Conservation (phyloP, 2,797 vertebrate genomes). For the Miichthys miiuy region DNA sequence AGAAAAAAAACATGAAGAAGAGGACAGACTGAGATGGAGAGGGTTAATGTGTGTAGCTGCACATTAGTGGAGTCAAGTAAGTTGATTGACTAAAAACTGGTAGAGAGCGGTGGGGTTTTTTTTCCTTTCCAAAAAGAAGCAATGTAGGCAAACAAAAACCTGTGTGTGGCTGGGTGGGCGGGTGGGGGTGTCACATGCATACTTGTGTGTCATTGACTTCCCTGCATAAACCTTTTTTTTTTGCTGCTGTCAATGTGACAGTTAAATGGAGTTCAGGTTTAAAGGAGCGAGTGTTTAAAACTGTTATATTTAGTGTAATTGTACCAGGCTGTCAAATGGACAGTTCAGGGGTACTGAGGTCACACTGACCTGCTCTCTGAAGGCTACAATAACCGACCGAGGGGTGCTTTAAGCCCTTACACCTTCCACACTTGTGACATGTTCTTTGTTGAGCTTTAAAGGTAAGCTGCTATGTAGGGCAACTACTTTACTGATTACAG, state of each 20-base stretch:
- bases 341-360: slow-evolving; percentile 56
- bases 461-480: slow-evolving; percentile 26
- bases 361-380: slow-evolving; percentile 63
- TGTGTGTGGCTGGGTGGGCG: slow-evolving; percentile 7
- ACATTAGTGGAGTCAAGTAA: slow-evolving; percentile 41
- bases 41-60: slow-evolving; percentile 44
- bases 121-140: slow-evolving; percentile 12
- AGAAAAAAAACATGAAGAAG: slow-evolving; percentile 19
- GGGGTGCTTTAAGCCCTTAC: slow-evolving; percentile 34
- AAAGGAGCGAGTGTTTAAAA: slow-evolving; percentile 72
- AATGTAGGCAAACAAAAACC: slow-evolving; percentile 58
- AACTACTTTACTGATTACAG: slow-evolving; percentile 26
- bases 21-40: slow-evolving; percentile 2
- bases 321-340: slow-evolving; percentile 59
- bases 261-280: slow-evolving; percentile 70
- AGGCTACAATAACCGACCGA: slow-evolving; percentile 28
- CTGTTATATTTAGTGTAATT: slow-evolving; percentile 67
- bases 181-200: slow-evolving; percentile 46
- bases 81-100: slow-evolving; percentile 36
- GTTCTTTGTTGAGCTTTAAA: slow-evolving; percentile 45
- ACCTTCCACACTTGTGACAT: slow-evolving; percentile 22
- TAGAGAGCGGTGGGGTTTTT: slow-evolving; percentile 16
- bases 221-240: slow-evolving; percentile 59
- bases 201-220: slow-evolving; percentile 49
- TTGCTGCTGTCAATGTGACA: slow-evolving; percentile 61